These are phyloP conservation scores for Siphlonurus alternatus DNA, from an alignment of 2,888 invertebrate species.

Conservation along the genomic window DNA sequence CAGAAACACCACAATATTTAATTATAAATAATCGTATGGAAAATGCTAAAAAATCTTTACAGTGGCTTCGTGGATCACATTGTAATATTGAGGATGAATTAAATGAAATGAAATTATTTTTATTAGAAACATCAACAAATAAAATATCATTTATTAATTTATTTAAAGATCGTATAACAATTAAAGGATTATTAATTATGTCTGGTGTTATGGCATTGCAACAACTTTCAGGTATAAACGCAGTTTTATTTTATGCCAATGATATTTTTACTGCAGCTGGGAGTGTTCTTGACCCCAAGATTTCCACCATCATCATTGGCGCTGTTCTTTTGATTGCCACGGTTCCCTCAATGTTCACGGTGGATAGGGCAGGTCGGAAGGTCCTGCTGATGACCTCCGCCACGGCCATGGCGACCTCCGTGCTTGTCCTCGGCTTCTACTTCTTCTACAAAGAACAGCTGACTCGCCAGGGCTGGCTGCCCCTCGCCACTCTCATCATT, in stretches of 20 bases:
- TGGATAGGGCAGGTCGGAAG: conserved; percentile 27
- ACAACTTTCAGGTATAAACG: conserved; percentile 22
- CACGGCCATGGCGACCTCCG: conserved; percentile 16
- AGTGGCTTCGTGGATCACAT: conserved; percentile 23
- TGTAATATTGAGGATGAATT: conserved; percentile 17
- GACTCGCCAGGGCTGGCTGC: conserved; percentile 27
- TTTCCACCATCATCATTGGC: conserved; percentile 25
- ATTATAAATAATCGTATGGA: conserved; percentile 4
- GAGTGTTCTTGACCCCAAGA: conserved; percentile 17
- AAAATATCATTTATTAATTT: neutral
- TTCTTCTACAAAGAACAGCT: conserved; percentile 26
- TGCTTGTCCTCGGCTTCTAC: conserved; percentile 17
- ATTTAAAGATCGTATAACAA: neutral
- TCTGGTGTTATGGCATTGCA: conserved; percentile 26
- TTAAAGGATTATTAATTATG: neutral
- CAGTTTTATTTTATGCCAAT: conserved; percentile 19
- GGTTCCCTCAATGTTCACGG: conserved; percentile 20
- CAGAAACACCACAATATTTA: conserved; percentile 25
- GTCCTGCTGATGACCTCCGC: conserved; percentile 24
- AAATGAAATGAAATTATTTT: conserved; percentile 21
- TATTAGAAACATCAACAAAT: conserved; percentile 8
- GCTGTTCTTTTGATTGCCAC: conserved; percentile 26
- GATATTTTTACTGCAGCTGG: conserved; percentile 25
- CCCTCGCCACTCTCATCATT: conserved; percentile 20
- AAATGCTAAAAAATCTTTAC: conserved; percentile 17